These are phyloP conservation scores for Pangasius krempfi DNA, from an alignment of 2,797 vertebrate species.

Conservation along the genomic window DNA sequence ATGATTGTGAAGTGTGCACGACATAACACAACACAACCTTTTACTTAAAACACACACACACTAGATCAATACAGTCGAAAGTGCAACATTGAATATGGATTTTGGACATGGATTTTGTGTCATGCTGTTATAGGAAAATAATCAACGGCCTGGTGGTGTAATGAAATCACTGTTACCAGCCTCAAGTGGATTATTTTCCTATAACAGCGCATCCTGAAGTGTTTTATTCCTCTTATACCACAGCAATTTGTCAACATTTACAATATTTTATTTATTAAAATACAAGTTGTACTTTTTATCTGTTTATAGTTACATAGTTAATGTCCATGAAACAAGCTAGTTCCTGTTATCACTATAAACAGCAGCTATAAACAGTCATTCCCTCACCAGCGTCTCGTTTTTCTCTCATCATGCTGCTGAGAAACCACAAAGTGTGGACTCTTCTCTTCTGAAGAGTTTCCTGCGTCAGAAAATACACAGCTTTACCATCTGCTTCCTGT, in stretches of 20 bases:
- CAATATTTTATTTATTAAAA: neutral
- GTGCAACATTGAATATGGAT: conserved; percentile 22
- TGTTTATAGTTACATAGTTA: neutral
- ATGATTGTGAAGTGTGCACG: conserved; percentile 62
- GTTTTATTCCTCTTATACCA: neutral
- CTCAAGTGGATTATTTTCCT: neutral
- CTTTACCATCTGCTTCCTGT: neutral
- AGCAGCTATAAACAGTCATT: neutral
- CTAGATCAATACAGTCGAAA: conserved; percentile 33
- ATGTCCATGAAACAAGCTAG: neutral
- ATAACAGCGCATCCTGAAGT: neutral
- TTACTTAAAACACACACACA: conserved; percentile 21
- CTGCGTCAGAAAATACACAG: neutral
- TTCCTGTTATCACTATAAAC: neutral
- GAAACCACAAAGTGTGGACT: neutral
- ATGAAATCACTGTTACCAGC: neutral
- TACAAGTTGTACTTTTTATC: neutral
- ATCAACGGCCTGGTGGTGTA: neutral
- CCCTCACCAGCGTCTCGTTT: neutral
- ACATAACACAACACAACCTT: neutral
- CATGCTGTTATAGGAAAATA: neutral
- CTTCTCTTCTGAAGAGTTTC: neutral
- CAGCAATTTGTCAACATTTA: neutral
- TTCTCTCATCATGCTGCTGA: neutral
- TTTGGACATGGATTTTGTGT: too few relatives aligned